Conservation (phyloP, 23 tunicate species). For the Diplosoma virens region DNA sequence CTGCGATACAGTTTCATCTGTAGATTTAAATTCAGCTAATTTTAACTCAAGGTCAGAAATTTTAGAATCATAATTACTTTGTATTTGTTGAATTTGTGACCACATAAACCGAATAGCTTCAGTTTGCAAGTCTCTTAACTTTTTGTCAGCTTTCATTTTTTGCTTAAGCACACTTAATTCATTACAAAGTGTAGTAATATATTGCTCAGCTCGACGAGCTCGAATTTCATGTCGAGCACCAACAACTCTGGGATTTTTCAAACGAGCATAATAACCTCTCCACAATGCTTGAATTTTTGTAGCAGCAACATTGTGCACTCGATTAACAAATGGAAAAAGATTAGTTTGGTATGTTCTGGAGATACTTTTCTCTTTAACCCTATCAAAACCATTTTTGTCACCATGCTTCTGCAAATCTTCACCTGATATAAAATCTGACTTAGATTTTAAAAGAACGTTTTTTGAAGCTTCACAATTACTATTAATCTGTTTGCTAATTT, state of each 20-base stretch:
- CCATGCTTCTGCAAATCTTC: background rate
- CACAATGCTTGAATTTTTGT: slow-evolving; percentile 89
- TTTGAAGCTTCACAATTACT: background rate
- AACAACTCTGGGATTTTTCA: slow-evolving; percentile 53
- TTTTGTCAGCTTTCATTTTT: slow-evolving; percentile 57
- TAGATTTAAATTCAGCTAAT: background rate
- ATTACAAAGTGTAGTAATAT: slow-evolving; percentile 71
- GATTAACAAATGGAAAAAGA: slow-evolving; percentile 17
- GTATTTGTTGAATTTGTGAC: slow-evolving; percentile 46
- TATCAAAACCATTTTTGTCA: background rate
- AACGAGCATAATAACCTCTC: slow-evolving; percentile 75
- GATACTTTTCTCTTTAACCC: background rate
- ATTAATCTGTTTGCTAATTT: background rate
- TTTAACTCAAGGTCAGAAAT: slow-evolving; percentile 1
- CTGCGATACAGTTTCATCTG: background rate
- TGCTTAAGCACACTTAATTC: slow-evolving; percentile 60
- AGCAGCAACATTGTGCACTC: slow-evolving; percentile 49
- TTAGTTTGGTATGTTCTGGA: background rate
- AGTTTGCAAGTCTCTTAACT: slow-evolving; percentile 77
- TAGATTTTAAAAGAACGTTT: background rate
- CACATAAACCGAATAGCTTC: slow-evolving; percentile 90
- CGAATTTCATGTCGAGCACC: slow-evolving; percentile 71
- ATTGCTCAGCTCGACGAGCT: slow-evolving; percentile 74
- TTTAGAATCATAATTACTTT: slow-evolving; percentile 4
- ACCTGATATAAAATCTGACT: background rate